These are phyloP conservation scores for Malurus alboscapulatus DNA, from an alignment of 2,113 vertebrate species.

Conservation along the genomic window DNA sequence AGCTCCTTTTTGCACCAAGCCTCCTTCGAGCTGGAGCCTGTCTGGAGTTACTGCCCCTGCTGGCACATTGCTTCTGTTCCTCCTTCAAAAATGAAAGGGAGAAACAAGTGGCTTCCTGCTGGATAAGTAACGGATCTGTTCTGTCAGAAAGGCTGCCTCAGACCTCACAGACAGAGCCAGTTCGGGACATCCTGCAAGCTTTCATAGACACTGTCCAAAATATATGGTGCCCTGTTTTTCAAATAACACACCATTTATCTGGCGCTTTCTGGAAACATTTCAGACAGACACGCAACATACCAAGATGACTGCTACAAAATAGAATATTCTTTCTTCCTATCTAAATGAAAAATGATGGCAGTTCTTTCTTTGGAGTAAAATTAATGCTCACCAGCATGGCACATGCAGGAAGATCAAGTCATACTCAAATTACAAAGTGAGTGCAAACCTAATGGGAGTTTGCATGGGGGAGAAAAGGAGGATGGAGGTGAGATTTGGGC, in stretches of 20 bases:
- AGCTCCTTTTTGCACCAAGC: not conserved
- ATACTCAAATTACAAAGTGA: constrained; percentile 32
- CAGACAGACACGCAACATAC: constrained; percentile 26
- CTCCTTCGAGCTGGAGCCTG: not conserved
- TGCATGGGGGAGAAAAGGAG: not conserved
- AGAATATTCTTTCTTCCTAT: constrained; percentile 30
- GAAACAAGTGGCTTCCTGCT: constrained; percentile 31
- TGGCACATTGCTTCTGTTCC: not conserved
- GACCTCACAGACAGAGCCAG: constrained; percentile 40
- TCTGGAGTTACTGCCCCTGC: not conserved
- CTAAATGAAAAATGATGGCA: constrained; percentile 45
- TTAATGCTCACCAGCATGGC: not conserved
- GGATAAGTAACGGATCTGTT: constrained; percentile 3
- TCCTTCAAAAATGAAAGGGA: not conserved
- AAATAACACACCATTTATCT: constrained; percentile 60
- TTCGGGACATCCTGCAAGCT: constrained; percentile 27
- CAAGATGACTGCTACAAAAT: constrained; percentile 24
- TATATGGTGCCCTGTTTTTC: constrained; percentile 54
- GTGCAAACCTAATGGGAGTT: not conserved
- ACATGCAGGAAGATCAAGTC: not conserved
- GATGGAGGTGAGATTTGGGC: not conserved
- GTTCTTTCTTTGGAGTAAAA: constrained; percentile 19
- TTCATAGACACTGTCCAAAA: constrained; percentile 50
- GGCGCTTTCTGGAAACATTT: constrained; percentile 47
- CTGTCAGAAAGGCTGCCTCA: constrained; percentile 36